Conservation (phyloP, 2,113 vertebrate genomes). For the Pterophyllum scalare region DNA sequence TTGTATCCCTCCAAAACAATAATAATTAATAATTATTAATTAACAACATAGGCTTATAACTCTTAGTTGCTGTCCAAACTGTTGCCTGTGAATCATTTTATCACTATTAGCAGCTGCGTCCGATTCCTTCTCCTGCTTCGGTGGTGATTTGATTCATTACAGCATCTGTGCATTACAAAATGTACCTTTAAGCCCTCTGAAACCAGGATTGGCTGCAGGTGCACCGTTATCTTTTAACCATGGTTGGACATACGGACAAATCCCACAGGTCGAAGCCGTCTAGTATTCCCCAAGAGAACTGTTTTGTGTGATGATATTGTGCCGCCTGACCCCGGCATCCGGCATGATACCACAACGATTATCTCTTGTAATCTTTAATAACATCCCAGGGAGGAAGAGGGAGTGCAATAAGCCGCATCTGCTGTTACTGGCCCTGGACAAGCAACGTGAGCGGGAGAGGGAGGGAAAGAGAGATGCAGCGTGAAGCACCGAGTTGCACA, state of each 20-base stretch:
- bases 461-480: neutral
- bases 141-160: neutral
- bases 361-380: slow-evolving; percentile 78
- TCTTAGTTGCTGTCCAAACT: neutral
- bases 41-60: neutral
- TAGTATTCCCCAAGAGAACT: slow-evolving; percentile 31
- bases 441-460: neutral
- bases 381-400: slow-evolving; percentile 55
- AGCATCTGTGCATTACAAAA: neutral
- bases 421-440: slow-evolving; percentile 7
- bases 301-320: slow-evolving; percentile 44
- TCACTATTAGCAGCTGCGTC: neutral
- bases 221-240: slow-evolving; percentile 39
- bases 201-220: neutral
- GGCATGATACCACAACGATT: slow-evolving; percentile 55
- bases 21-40: neutral
- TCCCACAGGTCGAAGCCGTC: slow-evolving; percentile 1
- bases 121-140: neutral
- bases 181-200: slow-evolving; percentile 8
- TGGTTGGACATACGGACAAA: slow-evolving; percentile 18
- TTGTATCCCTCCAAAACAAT: neutral
- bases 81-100: neutral
- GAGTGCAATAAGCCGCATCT: slow-evolving; percentile 64
- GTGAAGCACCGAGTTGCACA: neutral
- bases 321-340: slow-evolving; percentile 41